These are phyloP conservation scores for Cistogaster globosa DNA, from an alignment of 2,888 invertebrate species.

Conservation along the genomic window DNA sequence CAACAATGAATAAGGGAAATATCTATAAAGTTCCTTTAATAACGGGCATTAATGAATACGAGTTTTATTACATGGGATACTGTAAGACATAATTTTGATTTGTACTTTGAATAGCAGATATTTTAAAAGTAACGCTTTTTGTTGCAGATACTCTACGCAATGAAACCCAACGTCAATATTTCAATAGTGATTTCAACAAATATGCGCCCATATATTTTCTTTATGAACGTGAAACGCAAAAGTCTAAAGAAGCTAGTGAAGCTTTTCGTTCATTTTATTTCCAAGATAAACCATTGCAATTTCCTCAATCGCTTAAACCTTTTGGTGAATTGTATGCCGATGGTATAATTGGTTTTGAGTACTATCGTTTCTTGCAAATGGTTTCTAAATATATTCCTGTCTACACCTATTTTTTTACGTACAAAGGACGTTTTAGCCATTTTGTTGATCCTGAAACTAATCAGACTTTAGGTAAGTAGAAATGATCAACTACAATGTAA, in stretches of 20 bases:
- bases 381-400: conserved; percentile 85
- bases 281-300: conserved; percentile 68
- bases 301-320: conserved; percentile 73
- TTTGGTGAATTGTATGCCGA: conserved; percentile 84
- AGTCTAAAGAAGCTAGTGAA: conserved; percentile 78
- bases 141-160: conserved; percentile 84
- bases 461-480: conserved; percentile 83
- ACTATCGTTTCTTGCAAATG: conserved; percentile 85
- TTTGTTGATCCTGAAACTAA: conserved; percentile 82
- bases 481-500: not conserved
- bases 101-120: not conserved
- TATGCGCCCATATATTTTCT: conserved; percentile 80
- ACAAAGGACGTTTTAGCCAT: conserved; percentile 85
- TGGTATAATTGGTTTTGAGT: conserved; percentile 84
- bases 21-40: conserved; percentile 87
- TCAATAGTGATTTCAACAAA: conserved; percentile 77
- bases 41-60: conserved; percentile 86
- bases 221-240: conserved; percentile 79
- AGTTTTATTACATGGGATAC: conserved; percentile 85
- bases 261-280: conserved; percentile 75
- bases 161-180: conserved; percentile 80
- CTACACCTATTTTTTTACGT: conserved; percentile 86
- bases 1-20: conserved; percentile 84
- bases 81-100: conserved; percentile 78
- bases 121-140: not conserved